Base-by-base conservation (phyloP, 2,113 vertebrate genomes). In the Aix galericulata region DNA sequence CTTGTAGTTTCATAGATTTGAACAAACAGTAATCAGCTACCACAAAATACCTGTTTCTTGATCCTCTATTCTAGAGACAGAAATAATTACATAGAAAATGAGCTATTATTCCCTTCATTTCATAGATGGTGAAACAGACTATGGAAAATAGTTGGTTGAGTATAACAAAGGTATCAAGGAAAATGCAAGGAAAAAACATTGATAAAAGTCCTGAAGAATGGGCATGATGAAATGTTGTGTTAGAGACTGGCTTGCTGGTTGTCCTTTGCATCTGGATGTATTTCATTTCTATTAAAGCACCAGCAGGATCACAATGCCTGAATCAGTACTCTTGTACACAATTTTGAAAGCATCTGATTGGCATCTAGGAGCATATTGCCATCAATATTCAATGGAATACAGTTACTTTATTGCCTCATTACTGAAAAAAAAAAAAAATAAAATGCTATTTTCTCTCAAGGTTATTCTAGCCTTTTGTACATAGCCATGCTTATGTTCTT, bases 61-160 rank as follows among this genome's bases (percentile, higher is more conserved):
- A 66, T 46, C 4, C 1, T 15, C 2, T 12, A 40, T 0, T 0
- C 8, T 64, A 71, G n/a, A 63, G 14, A 83, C 26, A 67, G 82
- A 91, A 91, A 40, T 16, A 0, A 55, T 83, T 77, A 42, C 15
- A 22, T 42, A n/a, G 23, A 67, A 46, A 86, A 83, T n/a, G 9
- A 71, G 9, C 8, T 34, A 77, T 59, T 79, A 50, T 86, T 88
- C 91, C 38, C 27, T 26, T 69, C 8, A 56, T 59, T 82, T 83
- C 69, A 67, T 17, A 52, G 17, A 25, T 42, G 27, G 2, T 50
- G 46, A 93, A 81, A 63, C 4, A 1, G 1, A 81, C 67, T 25
- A 38, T 11, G 9, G 15, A 5, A 66, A 52, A 26, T 13, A 13
- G 11, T 52, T 25, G 23, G 48, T 13, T 52, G 50, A 52, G 2